These are phyloP conservation scores for Cricetomys ansorgei DNA, from an alignment of 2,113 vertebrate genomes.

Conservation along the genomic window DNA sequence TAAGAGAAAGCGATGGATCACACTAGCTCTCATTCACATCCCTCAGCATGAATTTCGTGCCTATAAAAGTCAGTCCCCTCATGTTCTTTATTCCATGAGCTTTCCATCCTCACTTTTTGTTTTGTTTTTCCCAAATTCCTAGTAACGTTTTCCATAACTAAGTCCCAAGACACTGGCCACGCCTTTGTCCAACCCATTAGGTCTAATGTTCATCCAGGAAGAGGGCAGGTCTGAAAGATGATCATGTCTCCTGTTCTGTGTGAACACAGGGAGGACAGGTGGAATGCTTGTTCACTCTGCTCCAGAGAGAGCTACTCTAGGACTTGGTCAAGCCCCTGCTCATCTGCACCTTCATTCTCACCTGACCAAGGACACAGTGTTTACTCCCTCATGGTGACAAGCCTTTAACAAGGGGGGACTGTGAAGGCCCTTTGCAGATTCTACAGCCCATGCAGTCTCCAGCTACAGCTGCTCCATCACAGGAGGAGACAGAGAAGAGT, in stretches of 20 bases:
- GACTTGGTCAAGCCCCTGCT: rapidly evolving
- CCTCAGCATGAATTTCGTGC: background rate
- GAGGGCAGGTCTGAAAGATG: rapidly evolving
- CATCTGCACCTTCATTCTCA: rapidly evolving
- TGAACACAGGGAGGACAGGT: rapidly evolving
- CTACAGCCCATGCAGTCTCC: rapidly evolving
- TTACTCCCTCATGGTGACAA: rapidly evolving
- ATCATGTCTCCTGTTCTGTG: background rate
- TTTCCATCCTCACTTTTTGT: background rate
- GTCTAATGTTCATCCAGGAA: background rate
- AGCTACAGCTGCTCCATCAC: rapidly evolving
- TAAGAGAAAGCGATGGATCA: no score
- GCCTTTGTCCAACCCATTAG: rapidly evolving
- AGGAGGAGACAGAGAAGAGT: rapidly evolving
- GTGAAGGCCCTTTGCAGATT: no score
- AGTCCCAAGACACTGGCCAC: background rate
- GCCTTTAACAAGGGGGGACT: rapidly evolving
- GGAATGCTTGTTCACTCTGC: rapidly evolving
- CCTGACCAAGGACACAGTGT: rapidly evolving
- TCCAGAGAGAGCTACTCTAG: no score
- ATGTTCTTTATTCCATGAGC: background rate
- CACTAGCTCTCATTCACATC: background rate
- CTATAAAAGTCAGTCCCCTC: no score
- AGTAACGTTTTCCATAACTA: background rate
- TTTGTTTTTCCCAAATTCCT: background rate